A percentile compares a stretch with the other conserved stretches of the same genome.
Evolutionary conservation across 2,113 vertebrate genomes (phyloP).

Genomic region (Corapipo altera): DNA sequence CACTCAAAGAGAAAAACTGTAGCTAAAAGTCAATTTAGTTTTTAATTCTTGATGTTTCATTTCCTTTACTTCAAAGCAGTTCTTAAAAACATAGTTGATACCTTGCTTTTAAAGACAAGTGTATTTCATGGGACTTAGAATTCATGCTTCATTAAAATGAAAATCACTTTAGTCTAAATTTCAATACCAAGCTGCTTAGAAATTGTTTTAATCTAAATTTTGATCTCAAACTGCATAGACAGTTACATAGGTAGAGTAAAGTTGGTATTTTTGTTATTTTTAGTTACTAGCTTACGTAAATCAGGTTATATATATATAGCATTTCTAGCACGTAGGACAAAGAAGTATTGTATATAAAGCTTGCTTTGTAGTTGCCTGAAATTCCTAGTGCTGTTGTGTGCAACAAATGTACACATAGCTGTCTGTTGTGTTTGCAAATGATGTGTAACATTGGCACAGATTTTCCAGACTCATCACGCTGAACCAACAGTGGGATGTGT

Average conservation of each 20-base stretch:
- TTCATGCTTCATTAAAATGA: background rate
- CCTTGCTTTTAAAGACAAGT: background rate
- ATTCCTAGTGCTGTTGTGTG: background rate
- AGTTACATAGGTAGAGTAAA: background rate
- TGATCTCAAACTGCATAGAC: background rate
- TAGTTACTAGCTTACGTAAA: background rate
- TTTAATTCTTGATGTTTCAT: background rate
- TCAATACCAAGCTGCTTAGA: background rate
- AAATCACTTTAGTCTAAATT: background rate
- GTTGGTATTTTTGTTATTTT: background rate
- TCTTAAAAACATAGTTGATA: background rate
- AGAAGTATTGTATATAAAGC: background rate
- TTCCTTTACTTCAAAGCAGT: background rate
- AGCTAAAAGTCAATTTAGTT: background rate
- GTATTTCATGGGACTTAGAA: background rate
- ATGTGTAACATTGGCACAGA: background rate
- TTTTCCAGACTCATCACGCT: background rate
- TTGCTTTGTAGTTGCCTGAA: background rate
- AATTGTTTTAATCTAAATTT: background rate
- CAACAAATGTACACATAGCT: background rate
- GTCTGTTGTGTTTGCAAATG: background rate
- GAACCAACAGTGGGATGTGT: background rate
- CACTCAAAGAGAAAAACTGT: background rate
- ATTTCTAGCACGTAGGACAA: background rate
- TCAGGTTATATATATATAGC: rapidly evolving